A percentile compares a stretch with the other conserved stretches of the same genome.
These are phyloP conservation scores for Subanguina moxae DNA, from an alignment of 1,140 invertebrate genomes.

Conservation along the genomic window DNA sequence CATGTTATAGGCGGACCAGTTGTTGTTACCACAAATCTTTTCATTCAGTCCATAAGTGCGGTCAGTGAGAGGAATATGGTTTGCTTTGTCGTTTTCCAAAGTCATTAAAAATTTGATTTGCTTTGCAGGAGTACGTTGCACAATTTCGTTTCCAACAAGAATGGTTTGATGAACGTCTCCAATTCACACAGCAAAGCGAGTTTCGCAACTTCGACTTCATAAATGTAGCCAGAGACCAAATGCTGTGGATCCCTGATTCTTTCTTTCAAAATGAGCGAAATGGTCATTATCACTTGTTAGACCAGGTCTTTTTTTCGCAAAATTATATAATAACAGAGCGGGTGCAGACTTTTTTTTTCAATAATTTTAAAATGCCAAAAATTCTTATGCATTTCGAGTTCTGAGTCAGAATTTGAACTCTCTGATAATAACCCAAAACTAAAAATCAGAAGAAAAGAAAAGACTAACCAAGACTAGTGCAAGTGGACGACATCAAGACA, in stretches of 20 bases:
- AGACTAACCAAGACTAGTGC: too few relatives aligned
- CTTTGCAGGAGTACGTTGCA: constrained; percentile 55
- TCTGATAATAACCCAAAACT: too few relatives aligned
- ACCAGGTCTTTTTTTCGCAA: constrained; percentile 24
- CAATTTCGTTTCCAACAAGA: constrained; percentile 58
- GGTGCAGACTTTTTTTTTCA: too few relatives aligned
- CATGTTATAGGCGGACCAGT: constrained; percentile 52
- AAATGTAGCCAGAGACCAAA: constrained; percentile 83
- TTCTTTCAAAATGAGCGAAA: constrained; percentile 81
- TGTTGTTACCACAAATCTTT: constrained; percentile 47
- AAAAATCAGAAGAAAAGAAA: too few relatives aligned
- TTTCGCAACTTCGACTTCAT: constrained; percentile 67
- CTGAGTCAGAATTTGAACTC: too few relatives aligned
- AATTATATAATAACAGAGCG: too few relatives aligned
- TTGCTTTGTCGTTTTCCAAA: constrained; percentile 2
- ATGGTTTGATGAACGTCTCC: constrained; percentile 55
- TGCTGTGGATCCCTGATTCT: constrained; percentile 84
- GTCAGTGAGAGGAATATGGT: constrained; percentile 57
- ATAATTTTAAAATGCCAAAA: too few relatives aligned
- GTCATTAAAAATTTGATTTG: not conserved
- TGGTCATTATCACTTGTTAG: constrained; percentile 92
- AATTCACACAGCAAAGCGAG: constrained; percentile 44
- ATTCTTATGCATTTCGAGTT: too few relatives aligned
- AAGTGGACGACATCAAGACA: too few relatives aligned
- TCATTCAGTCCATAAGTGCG: constrained; percentile 54